Percentiles rank a stretch among this genome's conserved stretches.
Evolutionary conservation across 2,797 vertebrate genomes (phyloP).

Genomic region (Pogonophryne albipinna): DNA sequence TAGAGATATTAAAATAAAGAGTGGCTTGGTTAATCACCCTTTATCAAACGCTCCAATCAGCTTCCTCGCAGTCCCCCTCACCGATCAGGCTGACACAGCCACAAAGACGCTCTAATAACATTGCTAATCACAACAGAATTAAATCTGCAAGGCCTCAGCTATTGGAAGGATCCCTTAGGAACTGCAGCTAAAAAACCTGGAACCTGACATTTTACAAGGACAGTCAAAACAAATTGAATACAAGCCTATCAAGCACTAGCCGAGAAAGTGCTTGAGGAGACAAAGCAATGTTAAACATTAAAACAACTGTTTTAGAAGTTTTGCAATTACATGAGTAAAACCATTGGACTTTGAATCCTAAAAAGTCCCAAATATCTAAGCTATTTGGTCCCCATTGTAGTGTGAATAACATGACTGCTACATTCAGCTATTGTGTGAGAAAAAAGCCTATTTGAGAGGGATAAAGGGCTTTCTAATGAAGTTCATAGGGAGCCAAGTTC

Average conservation of each 20-base stretch:
- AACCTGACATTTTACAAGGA: slow-evolving; percentile 57
- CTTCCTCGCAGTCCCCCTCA: slow-evolving; percentile 54
- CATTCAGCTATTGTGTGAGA: slow-evolving; percentile 55
- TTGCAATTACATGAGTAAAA: slow-evolving; percentile 53
- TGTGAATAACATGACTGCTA: slow-evolving; percentile 47
- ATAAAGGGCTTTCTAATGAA: slow-evolving; percentile 62
- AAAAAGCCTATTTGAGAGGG: slow-evolving; percentile 64
- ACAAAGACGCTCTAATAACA: slow-evolving; percentile 68
- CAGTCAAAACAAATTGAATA: slow-evolving; percentile 65
- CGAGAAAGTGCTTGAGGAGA: slow-evolving; percentile 18
- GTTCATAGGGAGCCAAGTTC: slow-evolving; percentile 68
- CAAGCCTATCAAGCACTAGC: slow-evolving; percentile 31
- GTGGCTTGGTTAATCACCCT: slow-evolving; percentile 67
- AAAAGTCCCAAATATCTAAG: slow-evolving; percentile 42
- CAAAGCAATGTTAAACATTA: slow-evolving; percentile 27
- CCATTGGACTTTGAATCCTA: slow-evolving; percentile 50
- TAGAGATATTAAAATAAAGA: slow-evolving; percentile 56
- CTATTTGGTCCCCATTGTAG: slow-evolving; percentile 44
- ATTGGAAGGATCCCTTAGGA: slow-evolving; percentile 63
- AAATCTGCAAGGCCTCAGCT: slow-evolving; percentile 71
- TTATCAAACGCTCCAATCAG: slow-evolving; percentile 69
- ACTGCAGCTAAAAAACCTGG: slow-evolving; percentile 52
- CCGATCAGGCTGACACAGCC: slow-evolving; percentile 56
- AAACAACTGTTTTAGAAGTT: slow-evolving; percentile 24
- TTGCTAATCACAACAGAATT: slow-evolving; percentile 75